Conservation (phyloP, 1,140 invertebrate genomes). For the Drosophila varians region DNA sequence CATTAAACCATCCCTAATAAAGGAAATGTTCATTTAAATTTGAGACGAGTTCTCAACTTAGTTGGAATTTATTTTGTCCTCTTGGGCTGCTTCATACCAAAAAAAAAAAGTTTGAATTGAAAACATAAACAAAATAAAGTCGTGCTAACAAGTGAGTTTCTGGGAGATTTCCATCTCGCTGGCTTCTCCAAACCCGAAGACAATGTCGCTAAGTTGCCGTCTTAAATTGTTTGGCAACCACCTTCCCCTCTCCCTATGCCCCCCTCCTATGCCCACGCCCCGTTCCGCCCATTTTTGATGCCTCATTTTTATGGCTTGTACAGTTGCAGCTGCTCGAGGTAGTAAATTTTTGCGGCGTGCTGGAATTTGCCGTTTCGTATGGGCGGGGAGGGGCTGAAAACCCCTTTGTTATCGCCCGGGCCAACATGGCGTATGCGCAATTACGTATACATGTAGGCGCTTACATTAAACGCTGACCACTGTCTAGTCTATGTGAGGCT, state of each 20-base stretch:
- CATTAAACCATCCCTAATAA: neutral
- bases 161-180: constrained; percentile 7
- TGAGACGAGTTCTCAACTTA: neutral
- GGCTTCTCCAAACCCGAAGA: constrained; percentile 14
- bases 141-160: constrained; percentile 15
- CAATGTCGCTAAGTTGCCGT: constrained; percentile 22
- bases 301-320: constrained; percentile 50
- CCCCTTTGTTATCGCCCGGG: constrained; percentile 38
- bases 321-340: constrained; percentile 47
- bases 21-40: neutral
- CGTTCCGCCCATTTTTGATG: neutral
- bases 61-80: neutral
- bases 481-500: too few species aligned
- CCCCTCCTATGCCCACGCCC: too few species aligned
- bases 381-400: neutral
- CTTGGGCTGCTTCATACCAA: neutral
- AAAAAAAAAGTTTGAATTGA: constrained; percentile 27
- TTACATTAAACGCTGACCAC: constrained; percentile 30
- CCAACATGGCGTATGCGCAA: constrained; percentile 48
- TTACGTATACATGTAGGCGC: constrained; percentile 54
- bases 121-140: constrained; percentile 36
- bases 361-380: constrained; percentile 22
- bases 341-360: constrained; percentile 60
- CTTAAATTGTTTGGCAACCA: constrained; percentile 7
- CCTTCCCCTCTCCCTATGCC: neutral